These are phyloP conservation scores for Callipepla californica DNA, from an alignment of 2,113 vertebrate genomes.

Conservation along the genomic window DNA sequence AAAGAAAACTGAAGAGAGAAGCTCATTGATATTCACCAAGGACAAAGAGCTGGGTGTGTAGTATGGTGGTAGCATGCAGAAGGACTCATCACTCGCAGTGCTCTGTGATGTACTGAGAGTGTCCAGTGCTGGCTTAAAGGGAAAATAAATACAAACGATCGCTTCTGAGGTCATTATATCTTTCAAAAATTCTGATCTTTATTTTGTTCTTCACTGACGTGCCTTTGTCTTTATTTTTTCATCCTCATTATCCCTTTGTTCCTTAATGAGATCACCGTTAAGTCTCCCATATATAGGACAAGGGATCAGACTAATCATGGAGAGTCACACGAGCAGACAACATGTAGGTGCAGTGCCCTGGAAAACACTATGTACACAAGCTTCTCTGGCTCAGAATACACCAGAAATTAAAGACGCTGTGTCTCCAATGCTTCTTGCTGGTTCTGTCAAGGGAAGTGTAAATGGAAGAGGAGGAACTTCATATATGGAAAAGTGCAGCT, in stretches of 20 bases:
- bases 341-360: background rate
- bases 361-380: background rate
- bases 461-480: background rate
- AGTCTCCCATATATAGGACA: background rate
- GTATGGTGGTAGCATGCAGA: background rate
- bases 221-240: background rate
- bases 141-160: conserved; percentile 30
- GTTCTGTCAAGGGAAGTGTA: background rate
- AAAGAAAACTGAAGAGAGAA: conserved; percentile 39
- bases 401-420: rapidly evolving
- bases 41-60: conserved; percentile 41
- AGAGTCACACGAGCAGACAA: rapidly evolving
- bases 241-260: background rate
- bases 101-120: conserved; percentile 15
- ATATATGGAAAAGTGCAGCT: background rate
- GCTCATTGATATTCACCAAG: conserved; percentile 10
- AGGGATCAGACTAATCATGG: background rate
- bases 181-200: conserved; percentile 17
- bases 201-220: background rate
- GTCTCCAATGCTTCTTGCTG: background rate
- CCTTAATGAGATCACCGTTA: background rate
- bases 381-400: background rate
- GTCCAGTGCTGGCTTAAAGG: background rate
- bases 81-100: conserved; percentile 18
- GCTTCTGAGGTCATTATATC: conserved; percentile 6